phyloP scores from a whole-genome alignment of 2,888 invertebrate species.

The Erynnis tages region DNA sequence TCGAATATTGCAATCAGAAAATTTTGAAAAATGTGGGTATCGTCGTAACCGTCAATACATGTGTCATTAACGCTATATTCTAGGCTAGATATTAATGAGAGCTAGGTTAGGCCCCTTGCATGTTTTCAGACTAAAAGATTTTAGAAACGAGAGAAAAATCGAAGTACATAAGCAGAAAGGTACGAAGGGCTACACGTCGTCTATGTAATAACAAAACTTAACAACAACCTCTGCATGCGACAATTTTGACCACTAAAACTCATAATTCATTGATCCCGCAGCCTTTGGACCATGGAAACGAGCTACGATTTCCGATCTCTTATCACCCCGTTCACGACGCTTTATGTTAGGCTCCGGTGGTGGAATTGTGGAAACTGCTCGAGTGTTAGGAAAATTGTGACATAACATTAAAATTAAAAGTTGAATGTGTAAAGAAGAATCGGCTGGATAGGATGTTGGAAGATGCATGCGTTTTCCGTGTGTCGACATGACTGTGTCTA shows the following conservation, averaged over 20 bases:
- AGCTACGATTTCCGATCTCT: conserved; percentile 31
- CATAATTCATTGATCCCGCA: conserved; percentile 27
- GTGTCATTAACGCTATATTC: conserved; percentile 70
- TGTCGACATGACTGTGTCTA: conserved; percentile 33
- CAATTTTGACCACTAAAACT: conserved; percentile 39
- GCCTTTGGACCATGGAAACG: conserved; percentile 18
- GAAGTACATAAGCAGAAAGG: conserved; percentile 29
- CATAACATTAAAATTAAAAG: neutral
- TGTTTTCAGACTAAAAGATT: conserved; percentile 51
- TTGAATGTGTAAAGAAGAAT: neutral
- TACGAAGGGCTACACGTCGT: conserved; percentile 42
- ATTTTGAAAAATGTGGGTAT: conserved; percentile 47
- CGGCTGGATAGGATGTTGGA: conserved; percentile 34
- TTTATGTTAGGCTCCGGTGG: conserved; percentile 53
- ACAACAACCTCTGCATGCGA: conserved; percentile 61
- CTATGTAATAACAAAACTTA: conserved; percentile 61
- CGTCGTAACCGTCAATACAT: conserved; percentile 58
- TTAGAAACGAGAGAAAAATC: conserved; percentile 30
- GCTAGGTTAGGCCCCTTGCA: conserved; percentile 70
- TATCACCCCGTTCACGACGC: conserved; percentile 41
- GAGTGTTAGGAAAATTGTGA: conserved; percentile 1
- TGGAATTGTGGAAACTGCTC: conserved; percentile 38
- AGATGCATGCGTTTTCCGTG: conserved; percentile 56
- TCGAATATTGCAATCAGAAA: neutral
- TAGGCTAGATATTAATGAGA: conserved; percentile 68